Evolutionary conservation across 2,888 invertebrate species (phyloP), one percentile per base, ranked within the genome.

Genomic region (Conops quadrifasciatus): DNA sequence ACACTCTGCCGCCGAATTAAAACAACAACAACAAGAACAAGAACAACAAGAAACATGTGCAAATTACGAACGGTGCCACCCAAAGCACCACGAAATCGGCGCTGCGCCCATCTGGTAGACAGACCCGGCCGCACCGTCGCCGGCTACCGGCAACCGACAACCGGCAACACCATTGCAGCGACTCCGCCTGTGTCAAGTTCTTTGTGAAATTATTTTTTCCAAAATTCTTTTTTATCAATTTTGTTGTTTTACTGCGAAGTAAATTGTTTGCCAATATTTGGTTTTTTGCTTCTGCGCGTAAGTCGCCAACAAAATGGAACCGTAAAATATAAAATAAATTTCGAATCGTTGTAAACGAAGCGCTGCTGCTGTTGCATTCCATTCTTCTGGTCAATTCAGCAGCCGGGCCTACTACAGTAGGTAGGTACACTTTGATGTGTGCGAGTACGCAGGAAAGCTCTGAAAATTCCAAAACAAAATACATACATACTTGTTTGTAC

Each of bases 151-250:
- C n/a, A n/a, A n/a, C n/a, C n/a, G n/a, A n/a, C n/a, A n/a, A n/a
- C 60, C 60, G 19, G 47, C 60, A 68, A 60, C 60, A 68, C 59
- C 13, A 65, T 19, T 24, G 36, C 53, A 21, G 63, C 63, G 19
- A 21, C 58, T 68, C 60, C 60, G 30, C 63, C 69, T 71, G 71
- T 74, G 68, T 71, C 68, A 74, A 70, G 71, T 74, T 72, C 81
- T 81, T 82, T 81, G 82, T 79, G 81, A 82, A 82, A 82, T 82
- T 80, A 81, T 80, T 82, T 82, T 77, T 79, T 60, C 51, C 47
- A 75, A 72, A 43, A 59, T 77, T 65, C 78, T 77, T 58, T 7
- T 26, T 16, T 1, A 58, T 75, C 72, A 73, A 73, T 76, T 76
- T 74, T 69, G 74, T 67, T 71, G 60, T 72, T 78, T 75, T 75